These are phyloP conservation scores for Conus canariensis DNA, from an alignment of 2,888 invertebrate genomes.

Conservation along the genomic window DNA sequence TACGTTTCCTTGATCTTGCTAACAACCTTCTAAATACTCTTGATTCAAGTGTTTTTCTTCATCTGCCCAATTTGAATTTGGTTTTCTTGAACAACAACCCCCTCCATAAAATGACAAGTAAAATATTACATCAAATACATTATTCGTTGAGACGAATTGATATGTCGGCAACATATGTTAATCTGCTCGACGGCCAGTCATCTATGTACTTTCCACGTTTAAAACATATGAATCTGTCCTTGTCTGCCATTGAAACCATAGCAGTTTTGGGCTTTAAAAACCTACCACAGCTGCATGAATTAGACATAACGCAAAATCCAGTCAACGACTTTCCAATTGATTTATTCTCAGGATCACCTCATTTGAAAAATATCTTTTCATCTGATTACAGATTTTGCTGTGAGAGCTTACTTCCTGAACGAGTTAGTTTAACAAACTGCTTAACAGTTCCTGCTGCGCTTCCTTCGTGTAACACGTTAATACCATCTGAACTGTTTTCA, in stretches of 20 bases:
- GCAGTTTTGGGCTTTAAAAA: background rate
- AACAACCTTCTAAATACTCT: background rate
- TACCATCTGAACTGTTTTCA: background rate
- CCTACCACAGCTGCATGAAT: background rate
- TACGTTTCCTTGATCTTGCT: background rate
- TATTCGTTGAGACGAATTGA: background rate
- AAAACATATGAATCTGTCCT: background rate
- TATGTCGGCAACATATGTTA: background rate
- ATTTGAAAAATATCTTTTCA: background rate
- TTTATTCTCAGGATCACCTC: background rate
- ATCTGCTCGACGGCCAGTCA: background rate
- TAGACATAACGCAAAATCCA: background rate
- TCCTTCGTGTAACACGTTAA: background rate
- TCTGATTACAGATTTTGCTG: background rate
- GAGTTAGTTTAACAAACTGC: background rate
- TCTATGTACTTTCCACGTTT: background rate
- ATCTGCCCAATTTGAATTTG: background rate
- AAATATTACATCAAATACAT: background rate
- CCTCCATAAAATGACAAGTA: background rate
- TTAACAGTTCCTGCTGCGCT: background rate
- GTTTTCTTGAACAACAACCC: background rate
- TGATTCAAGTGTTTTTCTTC: background rate
- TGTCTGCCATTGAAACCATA: background rate
- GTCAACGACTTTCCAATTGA: background rate
- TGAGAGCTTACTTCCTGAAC: background rate